Conservation (phyloP, 2,113 vertebrate species). For the Melanocharis versteri region DNA sequence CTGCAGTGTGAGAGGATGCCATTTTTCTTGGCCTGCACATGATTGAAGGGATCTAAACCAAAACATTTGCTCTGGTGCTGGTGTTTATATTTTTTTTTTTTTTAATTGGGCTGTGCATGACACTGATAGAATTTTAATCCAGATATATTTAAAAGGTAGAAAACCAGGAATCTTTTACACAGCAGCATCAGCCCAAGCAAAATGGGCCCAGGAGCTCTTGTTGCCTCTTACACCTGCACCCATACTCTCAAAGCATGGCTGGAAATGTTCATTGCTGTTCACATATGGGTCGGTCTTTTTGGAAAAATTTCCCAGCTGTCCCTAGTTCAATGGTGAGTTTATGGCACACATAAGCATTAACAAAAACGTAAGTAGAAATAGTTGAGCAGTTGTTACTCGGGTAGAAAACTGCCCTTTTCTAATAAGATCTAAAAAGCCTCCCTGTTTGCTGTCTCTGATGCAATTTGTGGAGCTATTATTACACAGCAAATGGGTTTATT, state of each 20-base stretch:
- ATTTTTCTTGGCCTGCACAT: not conserved
- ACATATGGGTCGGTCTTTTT: not conserved
- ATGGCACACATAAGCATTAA: not conserved
- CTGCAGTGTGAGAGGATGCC: not conserved
- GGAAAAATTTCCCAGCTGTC: not conserved
- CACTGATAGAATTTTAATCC: not conserved
- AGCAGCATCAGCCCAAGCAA: not conserved
- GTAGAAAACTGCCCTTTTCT: not conserved
- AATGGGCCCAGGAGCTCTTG: not conserved
- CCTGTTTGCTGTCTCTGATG: not conserved
- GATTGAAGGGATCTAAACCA: not conserved
- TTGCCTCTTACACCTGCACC: not conserved
- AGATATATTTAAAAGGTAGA: not conserved
- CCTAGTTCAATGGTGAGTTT: not conserved
- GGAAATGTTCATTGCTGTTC: not conserved
- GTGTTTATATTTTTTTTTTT: not conserved
- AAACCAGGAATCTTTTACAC: not conserved
- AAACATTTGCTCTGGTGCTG: not conserved
- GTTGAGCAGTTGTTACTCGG: not conserved
- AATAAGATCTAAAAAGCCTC: not conserved
- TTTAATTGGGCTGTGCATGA: not conserved
- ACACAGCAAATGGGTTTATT: not conserved
- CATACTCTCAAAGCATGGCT: not conserved
- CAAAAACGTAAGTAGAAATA: not conserved
- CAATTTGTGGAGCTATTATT: not conserved